Percentiles rank a stretch among this genome's conserved stretches.
phyloP scores from a whole-genome alignment of 2,888 invertebrate species.

The Ophion ellenae region DNA sequence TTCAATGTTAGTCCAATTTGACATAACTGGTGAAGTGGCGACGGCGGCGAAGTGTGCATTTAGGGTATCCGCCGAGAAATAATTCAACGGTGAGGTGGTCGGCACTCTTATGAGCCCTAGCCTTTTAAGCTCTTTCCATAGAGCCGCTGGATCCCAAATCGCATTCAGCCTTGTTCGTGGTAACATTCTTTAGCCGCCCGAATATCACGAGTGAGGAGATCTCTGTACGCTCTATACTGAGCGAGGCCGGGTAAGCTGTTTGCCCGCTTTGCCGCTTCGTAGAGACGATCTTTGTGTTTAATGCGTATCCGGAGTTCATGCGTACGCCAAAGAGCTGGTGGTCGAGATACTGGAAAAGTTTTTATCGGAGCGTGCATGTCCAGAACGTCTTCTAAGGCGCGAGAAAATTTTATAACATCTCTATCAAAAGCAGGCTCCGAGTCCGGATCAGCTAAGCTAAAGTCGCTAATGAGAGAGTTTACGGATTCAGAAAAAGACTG shows the following conservation, averaged over 20 bases:
- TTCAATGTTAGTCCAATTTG: too few relatives aligned
- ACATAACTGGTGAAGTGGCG: too few relatives aligned
- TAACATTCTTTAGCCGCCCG: neutral
- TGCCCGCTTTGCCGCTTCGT: constrained; percentile 2
- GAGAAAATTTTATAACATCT: neutral
- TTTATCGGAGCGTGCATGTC: neutral
- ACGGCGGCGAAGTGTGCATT: too few relatives aligned
- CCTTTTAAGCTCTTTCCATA: neutral
- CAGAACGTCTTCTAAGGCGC: neutral
- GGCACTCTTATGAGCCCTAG: too few relatives aligned
- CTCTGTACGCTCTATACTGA: neutral
- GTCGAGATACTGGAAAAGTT: neutral
- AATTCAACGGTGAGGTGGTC: too few relatives aligned
- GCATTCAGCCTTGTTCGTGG: neutral
- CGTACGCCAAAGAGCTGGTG: neutral
- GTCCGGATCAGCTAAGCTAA: neutral
- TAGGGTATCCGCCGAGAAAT: too few relatives aligned
- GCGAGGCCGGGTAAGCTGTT: neutral
- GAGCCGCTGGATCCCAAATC: neutral
- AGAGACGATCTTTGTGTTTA: neutral
- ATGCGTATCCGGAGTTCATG: neutral
- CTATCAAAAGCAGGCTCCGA: neutral
- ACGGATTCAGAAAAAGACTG: too few relatives aligned
- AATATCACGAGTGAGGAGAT: neutral
- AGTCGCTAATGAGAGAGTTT: too few relatives aligned